Evolutionary conservation across 2,797 vertebrate species (phyloP), one percentile per base, ranked within the genome.

Genomic region (Pangasius krempfi): DNA sequence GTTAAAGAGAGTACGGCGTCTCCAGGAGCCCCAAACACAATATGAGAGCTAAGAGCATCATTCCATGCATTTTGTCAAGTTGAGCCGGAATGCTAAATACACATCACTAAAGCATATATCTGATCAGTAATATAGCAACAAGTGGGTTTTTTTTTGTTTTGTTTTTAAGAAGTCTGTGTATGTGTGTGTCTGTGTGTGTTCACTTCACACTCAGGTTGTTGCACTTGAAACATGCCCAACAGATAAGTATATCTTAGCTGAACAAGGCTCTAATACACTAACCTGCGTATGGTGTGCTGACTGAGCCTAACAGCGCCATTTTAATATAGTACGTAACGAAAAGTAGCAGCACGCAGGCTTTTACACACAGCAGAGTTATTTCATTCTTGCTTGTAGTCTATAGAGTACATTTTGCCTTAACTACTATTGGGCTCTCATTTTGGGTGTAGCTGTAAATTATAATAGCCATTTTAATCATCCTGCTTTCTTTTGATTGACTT

Each of bases 171-270:
- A 91, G 60, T 37, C 73, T 30, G 30, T 79, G 14, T 87, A 5
- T 64, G 13, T 79, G 73, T 84, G 62, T 84, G 60, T 84, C n/a
- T 85, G 27, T 82, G 66, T 75, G 40, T 85, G 62, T 84, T 83
- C 60, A 84, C 89, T 79, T 90, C 75, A 90, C 85, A 75, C 6
- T 37, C 50, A 82, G 86, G 86, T 89, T 52, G 58, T 78, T 75
- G 76, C 83, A 79, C 50, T 50, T 54, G 88, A 93, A 87, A 89
- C 84, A n/a, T 22, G 85, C 73, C n/a, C 82, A 56, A 87, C 66
- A 91, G 93, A 93, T 93, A 92, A 92, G 91, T 93, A 85, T 86
- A 37, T 88, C 47, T 82, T 14, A 66, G 22, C 82, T 60, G 79
- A 88, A 60, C 52, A 33, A 62, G 66, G 27, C 52, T 73, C 22